Conservation (phyloP, 2,888 invertebrate genomes). For the Anoplius nigerrimus region DNA sequence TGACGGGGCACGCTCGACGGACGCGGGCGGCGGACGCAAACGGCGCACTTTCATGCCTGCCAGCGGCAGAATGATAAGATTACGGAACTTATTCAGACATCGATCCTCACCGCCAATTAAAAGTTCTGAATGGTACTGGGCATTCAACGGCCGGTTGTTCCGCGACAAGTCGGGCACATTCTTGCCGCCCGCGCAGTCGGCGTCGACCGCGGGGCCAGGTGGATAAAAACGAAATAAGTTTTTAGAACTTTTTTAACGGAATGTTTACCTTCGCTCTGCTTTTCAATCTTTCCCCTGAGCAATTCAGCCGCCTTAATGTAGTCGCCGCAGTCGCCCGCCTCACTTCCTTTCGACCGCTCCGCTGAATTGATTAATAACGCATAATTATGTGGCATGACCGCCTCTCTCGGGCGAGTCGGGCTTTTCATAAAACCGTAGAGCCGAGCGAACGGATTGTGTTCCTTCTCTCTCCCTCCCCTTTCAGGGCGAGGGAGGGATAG, state of each 20-base stretch:
- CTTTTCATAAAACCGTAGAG: background rate
- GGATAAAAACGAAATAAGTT: constrained; percentile 3
- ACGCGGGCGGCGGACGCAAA: too few relatives aligned
- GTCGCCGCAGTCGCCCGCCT: constrained; percentile 45
- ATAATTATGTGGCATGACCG: background rate
- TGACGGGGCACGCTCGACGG: too few relatives aligned
- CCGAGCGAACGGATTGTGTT: too few relatives aligned
- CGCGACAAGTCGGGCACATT: constrained; percentile 3
- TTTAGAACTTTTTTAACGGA: constrained; percentile 15
- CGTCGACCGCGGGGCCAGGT: too few relatives aligned
- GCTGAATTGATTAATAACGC: constrained; percentile 15
- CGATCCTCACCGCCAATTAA: constrained; percentile 31
- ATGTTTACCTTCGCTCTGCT: constrained; percentile 58
- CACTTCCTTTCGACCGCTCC: constrained; percentile 24
- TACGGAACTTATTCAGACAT: constrained; percentile 29
- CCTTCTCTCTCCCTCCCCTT: background rate
- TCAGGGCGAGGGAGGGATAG: too few relatives aligned
- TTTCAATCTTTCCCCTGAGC: constrained; percentile 51
- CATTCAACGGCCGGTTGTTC: constrained; percentile 17
- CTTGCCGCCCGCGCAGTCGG: too few relatives aligned
- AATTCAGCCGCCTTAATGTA: constrained; percentile 59
- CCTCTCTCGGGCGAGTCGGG: too few relatives aligned
- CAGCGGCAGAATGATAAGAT: constrained; percentile 1
- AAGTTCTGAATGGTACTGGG: constrained; percentile 28
- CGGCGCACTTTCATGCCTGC: background rate